A percentile compares a stretch with the other conserved stretches of the same genome.
These are phyloP conservation scores for Troilus luridus DNA, from an alignment of 2,888 invertebrate genomes.

Conservation along the genomic window DNA sequence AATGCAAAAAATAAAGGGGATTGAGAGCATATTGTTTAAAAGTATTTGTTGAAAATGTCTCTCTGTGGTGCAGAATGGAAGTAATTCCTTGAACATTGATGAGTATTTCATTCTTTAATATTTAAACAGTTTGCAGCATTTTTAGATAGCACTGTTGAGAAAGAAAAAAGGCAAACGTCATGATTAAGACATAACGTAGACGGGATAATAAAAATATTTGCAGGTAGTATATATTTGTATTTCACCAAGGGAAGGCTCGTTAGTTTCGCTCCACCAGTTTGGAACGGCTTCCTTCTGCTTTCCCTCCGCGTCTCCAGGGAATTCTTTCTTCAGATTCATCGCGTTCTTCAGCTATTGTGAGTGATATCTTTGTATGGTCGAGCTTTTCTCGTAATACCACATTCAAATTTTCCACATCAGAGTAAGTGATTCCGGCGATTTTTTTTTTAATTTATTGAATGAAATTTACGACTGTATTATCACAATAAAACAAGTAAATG, in stretches of 20 bases:
- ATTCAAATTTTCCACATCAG: too few species aligned
- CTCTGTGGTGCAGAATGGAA: background rate
- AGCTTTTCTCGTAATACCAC: background rate
- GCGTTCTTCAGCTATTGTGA: background rate
- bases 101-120: background rate
- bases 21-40: too few species aligned
- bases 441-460: background rate
- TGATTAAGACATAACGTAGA: background rate
- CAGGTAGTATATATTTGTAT: background rate
- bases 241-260: slow-evolving; percentile 1
- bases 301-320: background rate
- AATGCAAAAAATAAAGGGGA: too few species aligned
- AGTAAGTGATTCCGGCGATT: too few species aligned
- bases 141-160: background rate
- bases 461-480: background rate
- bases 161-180: background rate
- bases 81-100: background rate
- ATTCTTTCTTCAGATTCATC: background rate
- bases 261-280: slow-evolving; percentile 36
- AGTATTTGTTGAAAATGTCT: too few species aligned
- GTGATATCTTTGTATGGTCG: background rate
- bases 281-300: slow-evolving; percentile 41
- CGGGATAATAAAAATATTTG: background rate
- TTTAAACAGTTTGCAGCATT: background rate
- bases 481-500: too few species aligned